phyloP scores from a whole-genome alignment of 2,113 vertebrate genomes.

The Cryptotis parvus region DNA sequence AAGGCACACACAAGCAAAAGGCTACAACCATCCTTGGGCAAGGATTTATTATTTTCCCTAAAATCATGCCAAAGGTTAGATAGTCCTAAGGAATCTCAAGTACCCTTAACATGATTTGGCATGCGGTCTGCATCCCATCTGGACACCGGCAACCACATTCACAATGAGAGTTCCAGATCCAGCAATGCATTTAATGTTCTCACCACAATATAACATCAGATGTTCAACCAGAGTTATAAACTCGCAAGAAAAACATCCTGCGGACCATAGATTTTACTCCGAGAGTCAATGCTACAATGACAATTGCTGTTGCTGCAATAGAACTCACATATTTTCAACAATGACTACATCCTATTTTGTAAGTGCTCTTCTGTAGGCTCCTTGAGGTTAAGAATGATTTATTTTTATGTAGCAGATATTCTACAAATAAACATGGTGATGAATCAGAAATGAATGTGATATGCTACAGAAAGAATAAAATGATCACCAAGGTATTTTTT shows the following conservation, averaged over 20 bases:
- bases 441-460: background rate
- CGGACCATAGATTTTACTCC: background rate
- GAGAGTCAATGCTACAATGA: background rate
- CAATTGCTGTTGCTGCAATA: background rate
- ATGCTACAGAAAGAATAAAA: background rate
- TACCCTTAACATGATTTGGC: slow-evolving; percentile 10
- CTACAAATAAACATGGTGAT: background rate
- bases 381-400: background rate
- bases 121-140: background rate
- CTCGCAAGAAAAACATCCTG: background rate
- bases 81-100: slow-evolving; percentile 38
- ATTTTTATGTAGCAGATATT: background rate
- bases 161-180: slow-evolving; percentile 31
- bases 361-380: background rate
- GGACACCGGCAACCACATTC: background rate
- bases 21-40: background rate
- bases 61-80: slow-evolving; percentile 23
- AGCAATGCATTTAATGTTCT: background rate
- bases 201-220: background rate
- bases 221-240: background rate
- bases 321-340: slow-evolving; percentile 5
- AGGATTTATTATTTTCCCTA: background rate
- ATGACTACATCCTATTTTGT: background rate
- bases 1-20: background rate
- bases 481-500: background rate